phyloP scores from a whole-genome alignment of 2,797 vertebrate species.

The Microhierax caerulescens region DNA sequence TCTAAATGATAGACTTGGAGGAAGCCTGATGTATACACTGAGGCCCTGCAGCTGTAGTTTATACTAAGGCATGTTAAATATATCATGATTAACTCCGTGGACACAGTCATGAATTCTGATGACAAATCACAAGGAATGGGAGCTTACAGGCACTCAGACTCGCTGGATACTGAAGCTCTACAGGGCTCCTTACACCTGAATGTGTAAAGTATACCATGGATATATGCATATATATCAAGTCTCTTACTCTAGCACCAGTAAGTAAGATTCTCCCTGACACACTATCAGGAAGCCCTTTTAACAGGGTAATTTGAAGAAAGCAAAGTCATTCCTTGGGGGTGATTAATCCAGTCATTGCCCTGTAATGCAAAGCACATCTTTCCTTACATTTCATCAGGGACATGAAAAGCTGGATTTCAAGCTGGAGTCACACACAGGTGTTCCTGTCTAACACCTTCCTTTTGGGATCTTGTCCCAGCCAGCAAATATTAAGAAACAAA shows the following conservation, averaged over 20 bases:
- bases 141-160: not conserved
- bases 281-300: not conserved
- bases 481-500: not conserved
- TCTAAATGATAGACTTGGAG: not conserved
- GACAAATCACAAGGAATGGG: not conserved
- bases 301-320: not conserved
- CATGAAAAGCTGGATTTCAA: not conserved
- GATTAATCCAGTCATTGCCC: not conserved
- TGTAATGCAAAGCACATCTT: not conserved
- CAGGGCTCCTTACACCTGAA: not conserved
- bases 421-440: not conserved
- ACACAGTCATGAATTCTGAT: not conserved
- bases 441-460: not conserved
- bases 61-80: not conserved
- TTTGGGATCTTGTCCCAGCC: not conserved
- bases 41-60: not conserved
- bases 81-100: not conserved
- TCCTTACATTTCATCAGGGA: not conserved
- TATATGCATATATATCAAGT: not conserved
- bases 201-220: not conserved
- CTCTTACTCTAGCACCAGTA: not conserved
- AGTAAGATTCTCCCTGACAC: not conserved
- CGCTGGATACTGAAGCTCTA: not conserved
- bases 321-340: not conserved
- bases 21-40: not conserved